Evolutionary conservation across 2,113 vertebrate genomes (phyloP).

Genomic region (Lynx canadensis): DNA sequence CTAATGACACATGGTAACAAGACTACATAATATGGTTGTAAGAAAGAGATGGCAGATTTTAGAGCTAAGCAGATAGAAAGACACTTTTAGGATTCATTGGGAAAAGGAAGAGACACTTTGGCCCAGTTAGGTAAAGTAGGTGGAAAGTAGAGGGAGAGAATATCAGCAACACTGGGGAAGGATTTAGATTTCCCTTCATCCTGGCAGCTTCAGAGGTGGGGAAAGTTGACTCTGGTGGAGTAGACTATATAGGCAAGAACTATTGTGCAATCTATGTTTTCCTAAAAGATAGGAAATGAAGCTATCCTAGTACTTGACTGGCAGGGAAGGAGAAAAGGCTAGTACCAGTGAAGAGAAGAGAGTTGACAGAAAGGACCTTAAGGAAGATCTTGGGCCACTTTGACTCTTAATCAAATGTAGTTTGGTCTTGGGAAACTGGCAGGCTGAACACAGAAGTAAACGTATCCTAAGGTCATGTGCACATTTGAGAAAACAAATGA

Average conservation of each 20-base stretch:
- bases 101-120: neutral
- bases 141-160: neutral
- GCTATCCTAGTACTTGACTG: neutral
- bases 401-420: neutral
- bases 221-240: neutral
- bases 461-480: neutral
- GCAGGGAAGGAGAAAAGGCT: neutral
- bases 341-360: neutral
- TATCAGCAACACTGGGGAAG: neutral
- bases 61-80: neutral
- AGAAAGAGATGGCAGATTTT: neutral
- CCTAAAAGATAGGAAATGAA: neutral
- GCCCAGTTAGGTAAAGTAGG: neutral
- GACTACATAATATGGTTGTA: neutral
- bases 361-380: neutral
- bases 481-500: neutral
- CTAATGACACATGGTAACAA: neutral
- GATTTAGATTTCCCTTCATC: neutral
- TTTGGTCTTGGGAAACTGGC: neutral
- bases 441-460: neutral
- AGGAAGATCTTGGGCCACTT: neutral
- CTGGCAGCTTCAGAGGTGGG: neutral
- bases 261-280: neutral
- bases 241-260: neutral
- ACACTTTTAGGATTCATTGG: neutral